These are phyloP conservation scores for Meteorus sp. DNA, from an alignment of 1,140 invertebrate species.

Conservation along the genomic window DNA sequence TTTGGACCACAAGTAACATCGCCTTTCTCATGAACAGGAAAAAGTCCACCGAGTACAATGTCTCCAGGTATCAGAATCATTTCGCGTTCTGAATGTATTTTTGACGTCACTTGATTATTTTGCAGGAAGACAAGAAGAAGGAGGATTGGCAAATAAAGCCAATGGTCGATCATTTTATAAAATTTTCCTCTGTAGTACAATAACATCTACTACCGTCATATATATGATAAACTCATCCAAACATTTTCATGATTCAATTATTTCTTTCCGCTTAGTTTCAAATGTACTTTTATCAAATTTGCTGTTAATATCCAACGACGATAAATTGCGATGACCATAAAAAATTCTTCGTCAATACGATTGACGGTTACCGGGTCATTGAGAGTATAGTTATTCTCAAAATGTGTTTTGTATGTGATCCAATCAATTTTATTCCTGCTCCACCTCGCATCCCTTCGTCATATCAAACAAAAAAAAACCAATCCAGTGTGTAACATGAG, in stretches of 20 bases:
- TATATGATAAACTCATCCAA: no score
- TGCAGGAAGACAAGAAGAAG: constrained; percentile 10
- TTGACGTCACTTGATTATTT: constrained; percentile 25
- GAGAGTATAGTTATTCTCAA: no score
- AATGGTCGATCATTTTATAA: constrained; percentile 13
- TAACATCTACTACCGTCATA: no score
- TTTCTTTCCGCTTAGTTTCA: no score
- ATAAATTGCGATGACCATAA: background rate
- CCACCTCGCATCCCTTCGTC: no score
- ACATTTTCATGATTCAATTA: no score
- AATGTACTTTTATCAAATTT: no score
- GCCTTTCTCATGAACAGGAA: constrained; percentile 76
- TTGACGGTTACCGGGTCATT: background rate
- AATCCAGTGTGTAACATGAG: constrained; percentile 1
- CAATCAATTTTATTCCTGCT: constrained; percentile 3
- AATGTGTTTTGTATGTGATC: background rate
- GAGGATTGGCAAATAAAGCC: constrained; percentile 8
- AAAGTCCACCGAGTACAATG: constrained; percentile 76
- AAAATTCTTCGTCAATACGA: background rate
- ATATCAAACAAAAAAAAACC: background rate
- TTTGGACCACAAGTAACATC: constrained; percentile 69
- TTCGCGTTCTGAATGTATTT: constrained; percentile 39
- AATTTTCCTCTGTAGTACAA: no score
- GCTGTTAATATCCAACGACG: no score
- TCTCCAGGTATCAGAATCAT: constrained; percentile 63